Conservation (phyloP, 2,797 vertebrate genomes). For the Threskiornis aethiopicus region DNA sequence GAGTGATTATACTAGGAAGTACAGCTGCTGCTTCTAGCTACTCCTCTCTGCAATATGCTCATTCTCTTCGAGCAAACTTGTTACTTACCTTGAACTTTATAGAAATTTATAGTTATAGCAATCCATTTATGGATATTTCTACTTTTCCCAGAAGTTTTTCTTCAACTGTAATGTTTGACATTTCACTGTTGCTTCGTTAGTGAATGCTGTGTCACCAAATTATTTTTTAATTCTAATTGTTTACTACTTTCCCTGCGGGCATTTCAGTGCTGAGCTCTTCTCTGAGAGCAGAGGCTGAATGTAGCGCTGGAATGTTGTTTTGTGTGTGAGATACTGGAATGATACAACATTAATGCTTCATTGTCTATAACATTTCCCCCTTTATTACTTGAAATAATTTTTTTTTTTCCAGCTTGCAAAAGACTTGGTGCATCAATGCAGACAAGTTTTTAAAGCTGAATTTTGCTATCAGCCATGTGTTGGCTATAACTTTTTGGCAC, state of each 20-base stretch:
- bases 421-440: neutral
- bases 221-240: neutral
- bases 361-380: neutral
- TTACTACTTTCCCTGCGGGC: neutral
- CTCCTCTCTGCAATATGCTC: fast-evolving
- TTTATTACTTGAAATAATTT: neutral
- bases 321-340: neutral
- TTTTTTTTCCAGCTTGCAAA: neutral
- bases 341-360: neutral
- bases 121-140: neutral
- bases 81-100: neutral
- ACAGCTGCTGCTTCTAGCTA: neutral
- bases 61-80: neutral
- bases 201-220: neutral
- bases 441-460: neutral
- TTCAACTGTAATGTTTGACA: neutral
- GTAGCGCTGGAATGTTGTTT: neutral
- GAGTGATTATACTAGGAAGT: neutral
- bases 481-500: neutral
- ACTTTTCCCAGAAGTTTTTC: neutral
- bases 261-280: neutral
- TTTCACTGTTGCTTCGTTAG: neutral
- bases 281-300: neutral
- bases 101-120: neutral
- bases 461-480: neutral